Percentiles rank a stretch among this genome's conserved stretches.
Conservation (phyloP, 1,140 invertebrate species). For the Orussus abietinus region DNA sequence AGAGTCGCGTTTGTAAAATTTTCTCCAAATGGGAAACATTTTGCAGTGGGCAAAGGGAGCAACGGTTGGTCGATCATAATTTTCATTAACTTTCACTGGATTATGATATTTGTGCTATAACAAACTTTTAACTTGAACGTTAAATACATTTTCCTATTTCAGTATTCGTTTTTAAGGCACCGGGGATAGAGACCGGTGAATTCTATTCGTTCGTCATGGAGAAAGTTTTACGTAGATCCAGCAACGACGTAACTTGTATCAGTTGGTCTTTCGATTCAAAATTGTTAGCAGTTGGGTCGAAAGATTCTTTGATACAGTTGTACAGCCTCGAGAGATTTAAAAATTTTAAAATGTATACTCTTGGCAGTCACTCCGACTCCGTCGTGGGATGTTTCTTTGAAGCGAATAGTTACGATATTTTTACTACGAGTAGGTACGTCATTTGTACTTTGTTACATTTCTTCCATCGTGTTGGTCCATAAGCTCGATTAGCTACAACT, state of each 20-base stretch:
- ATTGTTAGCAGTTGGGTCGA: slow-evolving; percentile 78
- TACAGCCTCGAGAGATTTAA: slow-evolving; percentile 70
- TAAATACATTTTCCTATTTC: too few species aligned
- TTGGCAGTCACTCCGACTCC: slow-evolving; percentile 77
- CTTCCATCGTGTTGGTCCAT: too few species aligned
- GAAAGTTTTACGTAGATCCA: slow-evolving; percentile 73
- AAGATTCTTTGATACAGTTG: slow-evolving; percentile 80
- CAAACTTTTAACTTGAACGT: too few species aligned
- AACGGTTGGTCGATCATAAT: slow-evolving; percentile 57
- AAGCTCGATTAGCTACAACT: too few species aligned
- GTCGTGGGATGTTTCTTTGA: slow-evolving; percentile 88
- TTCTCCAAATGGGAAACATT: slow-evolving; percentile 90
- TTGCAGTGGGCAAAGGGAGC: slow-evolving; percentile 84
- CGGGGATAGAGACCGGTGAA: slow-evolving; percentile 71
- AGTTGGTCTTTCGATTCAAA: slow-evolving; percentile 92
- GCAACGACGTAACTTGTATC: slow-evolving; percentile 78
- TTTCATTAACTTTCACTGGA: too few species aligned
- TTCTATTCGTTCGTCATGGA: slow-evolving; percentile 88
- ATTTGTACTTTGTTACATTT: too few species aligned
- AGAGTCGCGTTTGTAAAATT: slow-evolving; percentile 77
- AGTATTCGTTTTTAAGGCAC: slow-evolving; percentile 86
- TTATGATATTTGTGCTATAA: too few species aligned
- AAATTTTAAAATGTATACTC: slow-evolving; percentile 69
- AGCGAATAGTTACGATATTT: slow-evolving; percentile 75
- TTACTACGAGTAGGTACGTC: slow-evolving; percentile 66